phyloP scores from a whole-genome alignment of 2,888 invertebrate species.

The Amblyjoppa fuscipennis region DNA sequence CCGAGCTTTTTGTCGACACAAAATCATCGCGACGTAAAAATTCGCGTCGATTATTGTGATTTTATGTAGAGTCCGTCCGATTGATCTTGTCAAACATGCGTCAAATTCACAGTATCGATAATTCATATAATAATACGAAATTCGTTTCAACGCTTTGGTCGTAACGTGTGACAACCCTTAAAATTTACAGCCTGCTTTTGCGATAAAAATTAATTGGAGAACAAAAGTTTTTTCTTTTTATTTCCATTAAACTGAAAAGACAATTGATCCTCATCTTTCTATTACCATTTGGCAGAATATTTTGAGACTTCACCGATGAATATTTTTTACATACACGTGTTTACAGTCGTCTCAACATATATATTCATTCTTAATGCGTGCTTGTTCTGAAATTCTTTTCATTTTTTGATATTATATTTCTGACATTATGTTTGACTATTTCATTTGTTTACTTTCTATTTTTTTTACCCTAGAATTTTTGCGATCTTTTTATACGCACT shows the following conservation, averaged over 20 bases:
- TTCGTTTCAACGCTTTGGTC: constrained; percentile 18
- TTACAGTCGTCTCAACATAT: constrained; percentile 72
- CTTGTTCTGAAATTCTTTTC: constrained; percentile 79
- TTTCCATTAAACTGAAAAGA: constrained; percentile 1
- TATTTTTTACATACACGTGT: constrained; percentile 73
- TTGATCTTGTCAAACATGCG: not conserved
- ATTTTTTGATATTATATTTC: constrained; percentile 68
- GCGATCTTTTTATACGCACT: constrained; percentile 76
- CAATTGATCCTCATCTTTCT: constrained; percentile 32
- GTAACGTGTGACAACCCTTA: constrained; percentile 17
- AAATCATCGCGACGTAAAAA: constrained; percentile 37
- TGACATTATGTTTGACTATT: constrained; percentile 57
- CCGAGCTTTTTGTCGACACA: constrained; percentile 43
- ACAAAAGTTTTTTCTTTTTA: constrained; percentile 43
- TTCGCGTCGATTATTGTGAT: constrained; percentile 54
- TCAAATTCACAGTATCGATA: constrained; percentile 57
- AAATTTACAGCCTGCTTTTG: constrained; percentile 36
- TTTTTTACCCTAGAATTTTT: constrained; percentile 73
- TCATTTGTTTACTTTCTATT: constrained; percentile 50
- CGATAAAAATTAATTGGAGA: constrained; percentile 27
- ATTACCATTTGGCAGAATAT: constrained; percentile 76
- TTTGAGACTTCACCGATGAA: constrained; percentile 74
- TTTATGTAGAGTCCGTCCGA: constrained; percentile 36
- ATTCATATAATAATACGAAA: constrained; percentile 59
- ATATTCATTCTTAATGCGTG: constrained; percentile 75